Evolutionary conservation across 1,140 invertebrate genomes (phyloP), one percentile per base, ranked within the genome.

Genomic region (Galleria mellonella): DNA sequence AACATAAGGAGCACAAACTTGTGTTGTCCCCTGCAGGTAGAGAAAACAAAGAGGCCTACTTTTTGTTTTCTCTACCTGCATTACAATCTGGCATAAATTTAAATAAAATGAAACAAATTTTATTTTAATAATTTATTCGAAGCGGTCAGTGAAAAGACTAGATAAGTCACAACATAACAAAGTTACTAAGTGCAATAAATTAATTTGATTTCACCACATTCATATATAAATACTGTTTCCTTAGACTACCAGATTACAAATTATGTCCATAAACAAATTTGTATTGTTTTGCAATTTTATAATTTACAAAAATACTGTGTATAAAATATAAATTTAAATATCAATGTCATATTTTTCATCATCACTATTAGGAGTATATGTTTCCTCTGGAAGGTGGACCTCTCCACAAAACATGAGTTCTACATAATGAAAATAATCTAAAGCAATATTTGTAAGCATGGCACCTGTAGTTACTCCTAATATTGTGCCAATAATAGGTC

Each of bases 321-420:
- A 27, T n/a, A 38, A 17, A 39, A 12, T 33, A 38, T 27, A 15
- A 30, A 38, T 42, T 73, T 70, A 87, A 38, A 83, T 62, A 63
- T 87, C 83, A 69, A 82, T 77, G 57, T 87, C 81, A 74, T 85
- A 87, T 64, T 83, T 85, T 57, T 87, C 83, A 70, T 87, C 86
- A 65, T 86, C 86, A 79, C 83, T 86, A 35, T 83, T 76, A 10
- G 81, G 78, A 14, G 64, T 81, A 47, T 75, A 86, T 31, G 72
- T 71, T 49, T 83, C 81, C 65, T 84, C 78, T 32, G 76, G 78
- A 23, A 83, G 33, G 15, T 75, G 72, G 9, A 83, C 55, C 59
- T 83, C 82, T 36, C 82, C 82, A 69, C 78, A 82, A 61, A 83
- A 83, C 79, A 85, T 82, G 14, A 83, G 62, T 56, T 87, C 86